Conservation (phyloP, 2,113 vertebrate species). For the Paralichthys olivaceus region DNA sequence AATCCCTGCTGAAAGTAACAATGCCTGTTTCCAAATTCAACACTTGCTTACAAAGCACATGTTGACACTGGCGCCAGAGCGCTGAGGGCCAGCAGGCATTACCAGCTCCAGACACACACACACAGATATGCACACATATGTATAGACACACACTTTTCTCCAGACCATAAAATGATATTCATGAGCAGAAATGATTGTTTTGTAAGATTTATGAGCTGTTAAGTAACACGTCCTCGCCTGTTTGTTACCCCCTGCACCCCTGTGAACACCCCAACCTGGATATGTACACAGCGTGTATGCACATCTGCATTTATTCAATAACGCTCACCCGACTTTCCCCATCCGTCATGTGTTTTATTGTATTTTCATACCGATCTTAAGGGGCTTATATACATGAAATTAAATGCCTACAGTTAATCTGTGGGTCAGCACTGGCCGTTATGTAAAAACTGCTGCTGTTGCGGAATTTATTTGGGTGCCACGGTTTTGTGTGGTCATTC, state of each 20-base stretch:
- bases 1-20: conserved; percentile 65
- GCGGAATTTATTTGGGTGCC: background rate
- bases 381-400: conserved; percentile 25
- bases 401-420: background rate
- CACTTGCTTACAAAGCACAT: conserved; percentile 73
- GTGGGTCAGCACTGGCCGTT: background rate
- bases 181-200: conserved; percentile 41
- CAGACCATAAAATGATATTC: conserved; percentile 33
- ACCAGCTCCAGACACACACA: conserved; percentile 19
- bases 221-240: conserved; percentile 3
- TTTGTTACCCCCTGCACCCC: conserved; percentile 4
- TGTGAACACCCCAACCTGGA: background rate
- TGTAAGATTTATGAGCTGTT: conserved; percentile 49
- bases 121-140: conserved; percentile 9
- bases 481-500: conserved; percentile 14
- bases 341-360: conserved; percentile 34
- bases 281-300: background rate
- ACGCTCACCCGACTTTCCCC: conserved; percentile 14
- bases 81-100: conserved; percentile 1
- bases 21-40: conserved; percentile 66
- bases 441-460: conserved; percentile 14
- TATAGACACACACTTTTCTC: background rate
- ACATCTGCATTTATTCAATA: conserved; percentile 33
- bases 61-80: conserved; percentile 55
- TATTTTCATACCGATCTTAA: conserved; percentile 35